Base-by-base conservation (phyloP, 2,113 vertebrate species). In the Dolichotis patagonum region DNA sequence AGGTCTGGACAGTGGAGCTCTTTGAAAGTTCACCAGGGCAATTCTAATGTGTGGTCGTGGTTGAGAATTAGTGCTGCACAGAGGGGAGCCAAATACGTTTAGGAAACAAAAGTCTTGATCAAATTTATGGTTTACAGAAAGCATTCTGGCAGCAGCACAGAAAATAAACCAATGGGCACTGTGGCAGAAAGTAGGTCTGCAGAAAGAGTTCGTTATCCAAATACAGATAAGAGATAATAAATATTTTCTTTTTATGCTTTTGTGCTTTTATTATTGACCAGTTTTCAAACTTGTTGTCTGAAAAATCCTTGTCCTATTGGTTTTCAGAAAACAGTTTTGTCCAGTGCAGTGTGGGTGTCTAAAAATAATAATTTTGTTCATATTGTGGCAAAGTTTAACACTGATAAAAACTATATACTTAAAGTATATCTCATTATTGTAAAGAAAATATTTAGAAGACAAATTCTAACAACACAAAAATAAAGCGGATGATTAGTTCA, bases 61-160 rank as follows among this genome's bases (percentile, higher is more conserved):
- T 52, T 92, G 69, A 75, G 38, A 92, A 96, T 60, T 30, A 83
- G 69, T 60, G 77, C 82, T 87, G 49, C 35, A 3, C 69, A 90
- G 52, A 91, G 3, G 49, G 17, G 75, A 90, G 56, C 26, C 58
- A 81, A 60, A 77, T 24, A 87, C 20, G 22, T 30, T 73, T 80
- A 91, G 82, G n/a, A 90, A 94, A 78, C n/a, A 88, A 85, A 92
- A 62, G 28, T 1, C 85, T 46, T 65, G 67, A 90, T 77, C 52
- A 46, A 90, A 94, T 90, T 65, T 88, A 46, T 75, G 41, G 46
- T 90, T 49, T 26, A 43, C n/a, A 83, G 11, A 87, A 32, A 81
- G 26, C 13, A 7, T 83, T 88, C 56, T 95, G 77, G 62, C 6
- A 43, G 52, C 22, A 14, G 58, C 26, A 5, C n/a, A 87, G 69